Conservation (phyloP, 2,888 invertebrate genomes). For the Geophilus truncorum region DNA sequence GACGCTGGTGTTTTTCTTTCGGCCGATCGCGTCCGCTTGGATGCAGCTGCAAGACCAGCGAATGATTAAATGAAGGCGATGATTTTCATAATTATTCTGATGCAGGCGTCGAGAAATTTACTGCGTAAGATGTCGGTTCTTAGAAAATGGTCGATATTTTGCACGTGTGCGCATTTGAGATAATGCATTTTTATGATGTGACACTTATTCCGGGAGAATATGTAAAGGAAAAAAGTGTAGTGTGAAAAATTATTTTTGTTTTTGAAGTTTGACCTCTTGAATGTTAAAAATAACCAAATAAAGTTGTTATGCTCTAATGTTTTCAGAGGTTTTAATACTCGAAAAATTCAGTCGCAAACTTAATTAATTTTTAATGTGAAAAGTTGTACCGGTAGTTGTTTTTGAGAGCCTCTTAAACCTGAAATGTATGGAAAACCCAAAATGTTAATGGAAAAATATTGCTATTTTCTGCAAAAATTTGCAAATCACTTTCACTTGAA, state of each 20-base stretch:
- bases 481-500: too few species aligned
- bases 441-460: too few species aligned
- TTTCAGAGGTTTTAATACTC: background rate
- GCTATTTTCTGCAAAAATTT: too few species aligned
- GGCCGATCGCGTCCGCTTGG: background rate
- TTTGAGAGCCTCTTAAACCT: too few species aligned
- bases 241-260: conserved; percentile 9
- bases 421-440: too few species aligned
- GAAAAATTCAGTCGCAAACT: too few species aligned
- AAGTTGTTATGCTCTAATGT: too few species aligned
- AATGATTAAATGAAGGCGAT: conserved; percentile 8
- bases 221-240: too few species aligned
- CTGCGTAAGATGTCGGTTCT: background rate
- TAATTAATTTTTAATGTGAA: too few species aligned
- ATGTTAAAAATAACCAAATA: too few species aligned
- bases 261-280: background rate
- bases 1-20: conserved; percentile 6
- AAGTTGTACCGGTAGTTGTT: too few species aligned
- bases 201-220: background rate
- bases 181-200: conserved; percentile 13
- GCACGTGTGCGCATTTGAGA: conserved; percentile 10
- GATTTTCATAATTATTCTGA: conserved; percentile 13
- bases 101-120: background rate
- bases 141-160: background rate
- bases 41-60: conserved; percentile 5